Evolutionary conservation across 1,140 invertebrate species (phyloP), one percentile per base, ranked within the genome.

Genomic region (Zaprionus lachaisei): DNA sequence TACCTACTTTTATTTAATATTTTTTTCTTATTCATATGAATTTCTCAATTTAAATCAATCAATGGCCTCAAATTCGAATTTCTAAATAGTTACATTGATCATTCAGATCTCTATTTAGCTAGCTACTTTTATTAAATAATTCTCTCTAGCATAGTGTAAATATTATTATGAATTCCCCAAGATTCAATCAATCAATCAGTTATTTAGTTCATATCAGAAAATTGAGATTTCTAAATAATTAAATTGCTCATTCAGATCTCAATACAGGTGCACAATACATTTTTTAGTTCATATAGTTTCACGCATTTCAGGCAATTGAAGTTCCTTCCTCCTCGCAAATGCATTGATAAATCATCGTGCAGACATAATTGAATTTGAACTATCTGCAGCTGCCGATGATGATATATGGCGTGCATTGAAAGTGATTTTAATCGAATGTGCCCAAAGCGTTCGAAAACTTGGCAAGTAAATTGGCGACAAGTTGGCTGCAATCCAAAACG

Each of bases 291-390:
- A 44, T 44, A 17, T 44, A 44, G 7, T 44, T 57, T 6, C 14
- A n/a, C 55, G n/a, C 22, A 38, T 38, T 55, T 55, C 57, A 20
- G 38, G 37, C 56, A 58, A 55, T 76, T 57, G 28, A 26, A 65
- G 28, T 37, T 26, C 31, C 31, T n/a, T 61, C n/a, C 37, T 12
- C 41, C 41, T 26, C 12, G 41, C 28, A 70, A 58, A 63, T 54
- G 34, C 67, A 58, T 75, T 84, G 71, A 90, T 76, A 81, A 77
- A 81, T 81, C 72, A 86, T 89, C 61, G 71, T 65, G 70, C 62
- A 91, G 86, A 85, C 85, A 91, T 90, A 91, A 89, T 89, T 72
- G 79, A 85, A 89, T 77, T 91, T 73, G 72, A 84, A 77, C 55
- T 65, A 73, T 65, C 72, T 63, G 74, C 60, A 55, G 38, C 55